These are phyloP conservation scores for Arbacia lixula DNA, from an alignment of 53 echinoderm and acorn worm genomes.

Conservation along the genomic window DNA sequence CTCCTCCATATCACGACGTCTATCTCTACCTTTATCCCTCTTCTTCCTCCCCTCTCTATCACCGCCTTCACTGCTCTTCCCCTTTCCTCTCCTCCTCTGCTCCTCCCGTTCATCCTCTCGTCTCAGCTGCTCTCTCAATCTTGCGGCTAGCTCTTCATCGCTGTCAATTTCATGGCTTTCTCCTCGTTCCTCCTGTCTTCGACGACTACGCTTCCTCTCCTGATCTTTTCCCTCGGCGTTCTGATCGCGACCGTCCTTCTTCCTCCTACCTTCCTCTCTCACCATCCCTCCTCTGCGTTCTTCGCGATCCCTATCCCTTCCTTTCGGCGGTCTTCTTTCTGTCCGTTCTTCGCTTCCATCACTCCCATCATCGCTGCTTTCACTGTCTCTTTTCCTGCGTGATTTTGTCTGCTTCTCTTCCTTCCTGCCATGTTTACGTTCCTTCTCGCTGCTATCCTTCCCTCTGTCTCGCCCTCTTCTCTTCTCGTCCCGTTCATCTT, in stretches of 20 bases:
- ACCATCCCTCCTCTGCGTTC: slow-evolving; percentile 7
- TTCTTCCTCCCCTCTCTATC: neutral
- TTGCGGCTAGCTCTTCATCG: slow-evolving; percentile 38
- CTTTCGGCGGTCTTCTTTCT: neutral
- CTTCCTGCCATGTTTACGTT: neutral
- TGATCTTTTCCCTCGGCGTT: slow-evolving; percentile 1
- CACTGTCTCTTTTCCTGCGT: neutral
- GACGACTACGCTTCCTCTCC: neutral
- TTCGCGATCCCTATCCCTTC: slow-evolving; percentile 33
- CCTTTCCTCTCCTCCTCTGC: neutral
- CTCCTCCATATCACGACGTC: neutral
- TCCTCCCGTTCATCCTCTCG: slow-evolving; percentile 31
- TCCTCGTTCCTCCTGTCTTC: slow-evolving; percentile 16
- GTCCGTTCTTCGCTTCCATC: slow-evolving; percentile 10
- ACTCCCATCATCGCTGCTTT: neutral
- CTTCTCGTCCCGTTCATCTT: neutral
- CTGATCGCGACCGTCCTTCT: neutral
- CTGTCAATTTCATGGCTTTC: neutral
- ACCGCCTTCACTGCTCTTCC: slow-evolving; percentile 2
- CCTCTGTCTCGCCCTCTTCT: neutral
- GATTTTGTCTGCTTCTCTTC: slow-evolving; percentile 25
- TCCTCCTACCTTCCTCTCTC: neutral
- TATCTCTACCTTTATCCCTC: slow-evolving; percentile 14
- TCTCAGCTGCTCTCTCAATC: slow-evolving; percentile 9
- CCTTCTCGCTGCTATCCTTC: neutral